Evolutionary conservation across 2,113 vertebrate species (phyloP), one percentile per base, ranked within the genome.

Genomic region (Ivindomyrus marchei): DNA sequence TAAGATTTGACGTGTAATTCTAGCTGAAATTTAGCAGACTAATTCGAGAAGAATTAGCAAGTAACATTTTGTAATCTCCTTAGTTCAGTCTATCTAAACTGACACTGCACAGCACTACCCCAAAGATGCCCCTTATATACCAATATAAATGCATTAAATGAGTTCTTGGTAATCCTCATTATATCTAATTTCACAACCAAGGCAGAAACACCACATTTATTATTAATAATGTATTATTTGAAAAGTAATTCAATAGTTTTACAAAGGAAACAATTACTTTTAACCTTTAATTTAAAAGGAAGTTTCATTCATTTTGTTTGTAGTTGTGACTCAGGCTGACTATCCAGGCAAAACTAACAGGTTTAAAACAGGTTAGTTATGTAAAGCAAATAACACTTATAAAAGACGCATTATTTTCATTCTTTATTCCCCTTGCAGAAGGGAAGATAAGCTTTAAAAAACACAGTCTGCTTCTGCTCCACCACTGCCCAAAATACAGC

Each of bases 361-460:
- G 42, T 85, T 46, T 84, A 42, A 46, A 84, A 84, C 45, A 84
- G 21, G 80, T 46, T 46, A 84, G 84, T 47, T 39, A 7, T 45
- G 5, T 19, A 80, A 19, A 86, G n/a, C 5, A 85, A 15, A 83
- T 88, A 19, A 88, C 92, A 47, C 88, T 42, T 8, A 80, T 19
- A 80, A 80, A 36, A 80, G 31, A 80, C 36, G 13, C 3, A 80
- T 31, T 70, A 70, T 80, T 80, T 80, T 80, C 74, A 80, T 42
- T 80, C 31, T 80, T 80, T 42, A 80, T 80, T 19, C 74, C 36
- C 36, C 31, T 80, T 42, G 36, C 74, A 42, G 13, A 80, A 19
- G 31, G 15, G 74, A 80, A 80, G 36, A 80, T 80, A 42, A 80
- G 17, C 36, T 80, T 42, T 4, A 70, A 31, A 92, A 91, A 91